Base-by-base conservation (phyloP, 1,140 invertebrate genomes). In the Micrasema minimum region DNA sequence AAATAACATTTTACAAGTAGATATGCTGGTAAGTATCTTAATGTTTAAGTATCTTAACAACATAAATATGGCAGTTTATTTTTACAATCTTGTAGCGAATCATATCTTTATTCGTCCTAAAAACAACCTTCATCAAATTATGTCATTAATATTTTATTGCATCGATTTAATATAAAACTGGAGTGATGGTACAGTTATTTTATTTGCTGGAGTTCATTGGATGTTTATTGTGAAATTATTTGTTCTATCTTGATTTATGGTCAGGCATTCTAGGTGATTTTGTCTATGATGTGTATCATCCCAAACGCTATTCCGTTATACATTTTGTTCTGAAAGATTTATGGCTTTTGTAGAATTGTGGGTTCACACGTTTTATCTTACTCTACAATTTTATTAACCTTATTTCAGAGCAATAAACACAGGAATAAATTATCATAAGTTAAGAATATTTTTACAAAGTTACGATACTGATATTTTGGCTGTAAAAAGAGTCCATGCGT, bases 141-240 rank as follows among this genome's bases (percentile, higher is more conserved):
- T 66, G 64, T 66, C 64, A 66, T 66, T 66, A 51, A 38, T 66
- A 66, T 66, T 66, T 66, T 51, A 66, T 16, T 14, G 22, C 31
- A 41, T 51, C 7, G 62, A 50, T 66, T 51, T 41, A 41, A 59
- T 22, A 9, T 2, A 35, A 59, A 38, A 59, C 14, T 37, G 37
- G 37, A 22, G 37, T 16, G 55, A 14, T 26, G n/a, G 6, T 41
- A 59, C 55, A 18, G 55, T 20, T 59, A 41, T 38, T 59, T 59
- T 41, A 43, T 59, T 59, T 38, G 35, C 12, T 43, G 14, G 37
- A 59, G 55, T 59, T 59, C 16, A 22, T 35, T 4, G 16, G 35
- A 59, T 59, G 35, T 41, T 37, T 41, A 59, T 41, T 59, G 23
- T 38, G n/a, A 38, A 41, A 38, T 41, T 9, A 59, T 59, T 26